These are phyloP conservation scores for Polylopha cassiicola DNA, from an alignment of 2,888 invertebrate species.

Conservation along the genomic window DNA sequence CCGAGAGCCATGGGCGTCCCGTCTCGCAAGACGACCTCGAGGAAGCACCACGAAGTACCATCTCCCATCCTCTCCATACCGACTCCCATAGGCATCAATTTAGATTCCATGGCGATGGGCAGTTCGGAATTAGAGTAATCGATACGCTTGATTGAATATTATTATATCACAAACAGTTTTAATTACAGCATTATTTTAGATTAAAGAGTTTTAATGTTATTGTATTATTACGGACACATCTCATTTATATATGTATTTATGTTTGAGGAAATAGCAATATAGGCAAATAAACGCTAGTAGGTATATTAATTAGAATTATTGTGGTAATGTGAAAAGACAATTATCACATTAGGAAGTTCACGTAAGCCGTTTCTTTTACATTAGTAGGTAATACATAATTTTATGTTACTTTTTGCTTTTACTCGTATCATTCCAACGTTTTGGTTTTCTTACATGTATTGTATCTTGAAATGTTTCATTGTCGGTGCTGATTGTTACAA, in stretches of 20 bases:
- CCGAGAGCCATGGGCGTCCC: too few species aligned
- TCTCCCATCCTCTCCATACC: constrained; percentile 22
- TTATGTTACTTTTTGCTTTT: too few species aligned
- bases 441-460: too few species aligned
- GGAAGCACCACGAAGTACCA: constrained; percentile 34
- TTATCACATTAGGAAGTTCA: too few species aligned
- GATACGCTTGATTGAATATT: not conserved
- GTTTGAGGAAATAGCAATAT: constrained; percentile 21
- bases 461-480: too few species aligned
- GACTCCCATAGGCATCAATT: constrained; percentile 15
- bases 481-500: too few species aligned
- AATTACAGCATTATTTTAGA: not conserved
- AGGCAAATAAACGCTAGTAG: constrained; percentile 23
- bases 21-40: too few species aligned
- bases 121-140: too few species aligned
- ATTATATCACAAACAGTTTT: too few species aligned
- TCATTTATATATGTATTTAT: constrained; percentile 9
- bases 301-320: constrained; percentile 15
- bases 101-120: constrained; percentile 15
- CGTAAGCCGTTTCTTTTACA: too few species aligned
- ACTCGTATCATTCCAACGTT: too few species aligned
- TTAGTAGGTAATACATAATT: too few species aligned
- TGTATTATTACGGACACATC: constrained; percentile 17
- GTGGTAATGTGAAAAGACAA: constrained; percentile 6
- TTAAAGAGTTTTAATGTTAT: not conserved